Evolutionary conservation across 2,113 vertebrate genomes (phyloP).

Genomic region (Tychaedon coryphoeus): DNA sequence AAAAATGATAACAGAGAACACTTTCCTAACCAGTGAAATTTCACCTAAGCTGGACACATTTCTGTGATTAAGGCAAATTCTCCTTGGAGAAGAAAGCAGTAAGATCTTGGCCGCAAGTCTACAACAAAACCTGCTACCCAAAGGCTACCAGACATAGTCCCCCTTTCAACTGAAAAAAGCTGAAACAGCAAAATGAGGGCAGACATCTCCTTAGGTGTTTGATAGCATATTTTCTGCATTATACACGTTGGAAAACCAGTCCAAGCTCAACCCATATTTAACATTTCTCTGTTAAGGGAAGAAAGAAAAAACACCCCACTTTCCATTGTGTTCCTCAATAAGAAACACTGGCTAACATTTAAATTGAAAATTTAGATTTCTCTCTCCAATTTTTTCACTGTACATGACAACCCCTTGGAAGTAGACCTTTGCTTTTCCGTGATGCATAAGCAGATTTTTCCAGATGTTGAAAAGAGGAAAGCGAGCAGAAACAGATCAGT

Average conservation of each 20-base stretch:
- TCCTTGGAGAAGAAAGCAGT: not conserved
- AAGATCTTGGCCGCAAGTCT: not conserved
- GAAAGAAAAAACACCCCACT: not conserved
- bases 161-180: not conserved
- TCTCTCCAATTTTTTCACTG: not conserved
- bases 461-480: not conserved
- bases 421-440: fast-evolving
- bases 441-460: not conserved
- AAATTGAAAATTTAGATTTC: not conserved
- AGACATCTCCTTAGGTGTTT: not conserved
- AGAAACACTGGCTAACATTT: not conserved
- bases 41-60: not conserved
- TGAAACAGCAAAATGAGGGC: not conserved
- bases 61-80: not conserved
- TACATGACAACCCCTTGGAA: not conserved
- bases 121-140: not conserved
- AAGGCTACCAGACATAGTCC: not conserved
- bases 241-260: not conserved
- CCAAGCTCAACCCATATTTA: not conserved
- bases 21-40: not conserved
- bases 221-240: not conserved
- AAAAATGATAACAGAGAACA: fast-evolving
- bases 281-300: not conserved
- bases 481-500: not conserved
- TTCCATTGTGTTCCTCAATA: constrained; percentile 10